Evolutionary conservation across 2,797 vertebrate species (phyloP), one percentile per base, ranked within the genome.

Genomic region (Peromyscus attwateri): DNA sequence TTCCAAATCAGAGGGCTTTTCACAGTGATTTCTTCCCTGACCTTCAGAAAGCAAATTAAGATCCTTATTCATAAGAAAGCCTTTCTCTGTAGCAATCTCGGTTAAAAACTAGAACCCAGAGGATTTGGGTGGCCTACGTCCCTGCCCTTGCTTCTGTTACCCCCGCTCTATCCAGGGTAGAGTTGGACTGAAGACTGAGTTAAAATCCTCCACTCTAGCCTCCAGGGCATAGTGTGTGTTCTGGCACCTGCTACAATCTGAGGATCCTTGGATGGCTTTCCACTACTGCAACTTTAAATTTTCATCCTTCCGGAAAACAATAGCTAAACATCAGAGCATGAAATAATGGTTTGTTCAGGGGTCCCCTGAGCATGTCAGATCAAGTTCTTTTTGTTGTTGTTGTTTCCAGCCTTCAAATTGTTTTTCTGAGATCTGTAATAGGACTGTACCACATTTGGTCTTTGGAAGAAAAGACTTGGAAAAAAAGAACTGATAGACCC

Each of bases 391-490:
- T 31, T 25, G 40, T 85, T 70, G 64, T 68, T 87, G 62, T 49
- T 46, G 43, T 87, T 79, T 87, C n/a, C 6, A 70, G 82, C 10
- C 71, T 76, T 21, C 57, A 96, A 91, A 84, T 92, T 95, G n/a
- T 81, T 57, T 55, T 68, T 94, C 91, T 96, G 71, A 97, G 95
- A 77, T 98, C 90, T 90, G 68, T 93, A 97, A 97, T 49, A 97
- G 49, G 37, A 84, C 27, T 92, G 82, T 0, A 96, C 2, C 16
- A 80, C 0, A 85, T 43, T 96, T 89, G 91, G 3, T 90, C 40
- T 96, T 97, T 16, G 80, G 52, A 64, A 94, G 97, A 97, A 95
- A 1, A 97, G 83, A 71, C 25, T 89, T 97, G 81, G 93, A 97
- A 95, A 49, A 46, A 96, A 49, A 37, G 27, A 94, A 21, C 4